These are phyloP conservation scores for Cataglyphis livida DNA, from an alignment of 2,888 invertebrate species.

Conservation along the genomic window DNA sequence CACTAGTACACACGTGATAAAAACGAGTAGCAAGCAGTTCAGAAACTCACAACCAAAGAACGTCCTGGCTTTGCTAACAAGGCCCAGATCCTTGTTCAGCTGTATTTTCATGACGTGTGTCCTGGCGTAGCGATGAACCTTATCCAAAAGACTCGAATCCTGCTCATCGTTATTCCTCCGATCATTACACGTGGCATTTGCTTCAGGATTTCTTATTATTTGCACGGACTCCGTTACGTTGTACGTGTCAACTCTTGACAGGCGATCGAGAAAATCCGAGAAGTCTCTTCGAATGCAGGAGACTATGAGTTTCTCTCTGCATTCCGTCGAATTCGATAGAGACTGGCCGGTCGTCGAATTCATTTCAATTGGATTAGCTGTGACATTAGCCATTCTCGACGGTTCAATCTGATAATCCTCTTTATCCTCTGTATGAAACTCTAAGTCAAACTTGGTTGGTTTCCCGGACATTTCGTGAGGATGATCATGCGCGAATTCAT, in stretches of 20 bases:
- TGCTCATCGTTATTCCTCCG: constrained; percentile 81
- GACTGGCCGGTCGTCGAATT: constrained; percentile 48
- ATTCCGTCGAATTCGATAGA: constrained; percentile 28
- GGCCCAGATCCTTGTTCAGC: constrained; percentile 87
- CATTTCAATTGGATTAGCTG: constrained; percentile 73
- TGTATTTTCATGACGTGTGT: constrained; percentile 89
- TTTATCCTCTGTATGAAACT: constrained; percentile 81
- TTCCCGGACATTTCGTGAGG: constrained; percentile 72
- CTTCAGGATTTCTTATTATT: constrained; percentile 76
- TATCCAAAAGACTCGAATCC: constrained; percentile 87
- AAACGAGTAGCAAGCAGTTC: constrained; percentile 35
- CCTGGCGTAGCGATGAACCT: constrained; percentile 88
- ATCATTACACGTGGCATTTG: constrained; percentile 78
- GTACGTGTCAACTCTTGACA: constrained; percentile 87
- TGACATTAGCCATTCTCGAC: constrained; percentile 85
- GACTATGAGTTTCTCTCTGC: constrained; percentile 62
- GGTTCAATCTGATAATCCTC: constrained; percentile 86
- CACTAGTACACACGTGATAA: constrained; percentile 52
- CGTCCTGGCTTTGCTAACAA: constrained; percentile 79
- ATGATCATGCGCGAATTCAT: constrained; percentile 47
- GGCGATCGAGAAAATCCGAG: constrained; percentile 87
- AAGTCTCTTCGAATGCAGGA: constrained; percentile 82
- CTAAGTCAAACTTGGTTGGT: constrained; percentile 81
- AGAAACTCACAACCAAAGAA: constrained; percentile 83
- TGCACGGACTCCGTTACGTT: constrained; percentile 88